A percentile compares a stretch with the other conserved stretches of the same genome.
Evolutionary conservation across 2,888 invertebrate species (phyloP).

Genomic region (Drosophila anomalata): DNA sequence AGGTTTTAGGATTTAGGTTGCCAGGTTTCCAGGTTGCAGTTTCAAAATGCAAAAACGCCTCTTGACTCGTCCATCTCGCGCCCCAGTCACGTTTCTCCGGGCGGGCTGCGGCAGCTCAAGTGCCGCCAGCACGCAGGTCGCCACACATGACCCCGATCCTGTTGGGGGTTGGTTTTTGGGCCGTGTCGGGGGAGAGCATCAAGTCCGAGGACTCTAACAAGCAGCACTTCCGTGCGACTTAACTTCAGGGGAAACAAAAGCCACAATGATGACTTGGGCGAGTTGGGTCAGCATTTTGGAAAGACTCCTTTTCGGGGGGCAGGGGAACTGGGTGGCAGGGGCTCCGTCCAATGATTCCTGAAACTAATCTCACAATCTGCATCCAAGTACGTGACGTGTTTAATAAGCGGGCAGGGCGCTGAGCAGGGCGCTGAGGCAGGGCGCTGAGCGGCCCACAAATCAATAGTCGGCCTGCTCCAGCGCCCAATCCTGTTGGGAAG

Average conservation of each 20-base stretch:
- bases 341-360: slow-evolving; percentile 52
- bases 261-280: slow-evolving; percentile 51
- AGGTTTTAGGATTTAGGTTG: slow-evolving; percentile 5
- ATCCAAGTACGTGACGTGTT: slow-evolving; percentile 72
- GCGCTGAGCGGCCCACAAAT: slow-evolving; percentile 7
- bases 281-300: slow-evolving; percentile 60
- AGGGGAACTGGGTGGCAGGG: slow-evolving; percentile 4
- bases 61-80: slow-evolving; percentile 14
- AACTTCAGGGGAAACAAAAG: slow-evolving; percentile 61
- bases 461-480: slow-evolving; percentile 21
- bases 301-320: slow-evolving; percentile 24
- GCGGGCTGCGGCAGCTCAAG: slow-evolving; percentile 57
- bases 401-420: slow-evolving; percentile 55
- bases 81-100: slow-evolving; percentile 62
- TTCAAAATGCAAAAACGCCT: slow-evolving; percentile 47
- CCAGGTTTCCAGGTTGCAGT: slow-evolving; percentile 30
- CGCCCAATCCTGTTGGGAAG: slow-evolving; percentile 1
- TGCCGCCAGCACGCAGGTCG: slow-evolving; percentile 68
- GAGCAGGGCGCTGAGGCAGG: slow-evolving; percentile 4
- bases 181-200: neutral
- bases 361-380: slow-evolving; percentile 78
- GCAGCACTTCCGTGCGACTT: slow-evolving; percentile 51
- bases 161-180: slow-evolving; percentile 13
- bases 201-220: slow-evolving; percentile 45
- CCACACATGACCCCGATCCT: slow-evolving; percentile 38